Base-by-base conservation (phyloP, 2,113 vertebrate species). In the Rhipidura dahli region DNA sequence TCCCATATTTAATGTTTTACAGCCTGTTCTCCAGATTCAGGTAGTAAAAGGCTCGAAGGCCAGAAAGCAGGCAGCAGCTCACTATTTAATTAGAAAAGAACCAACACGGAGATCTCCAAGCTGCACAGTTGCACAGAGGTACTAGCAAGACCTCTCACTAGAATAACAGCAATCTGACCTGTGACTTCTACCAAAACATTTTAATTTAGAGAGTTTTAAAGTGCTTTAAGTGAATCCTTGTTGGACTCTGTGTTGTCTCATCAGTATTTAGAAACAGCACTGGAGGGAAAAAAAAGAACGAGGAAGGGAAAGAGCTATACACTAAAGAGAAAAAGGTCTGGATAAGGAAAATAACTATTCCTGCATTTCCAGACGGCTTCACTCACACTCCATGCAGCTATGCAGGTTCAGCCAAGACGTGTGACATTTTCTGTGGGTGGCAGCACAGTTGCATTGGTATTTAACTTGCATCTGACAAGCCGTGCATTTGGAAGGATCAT, bases 1-100 rank as follows among this genome's bases (percentile, higher is more conserved):
- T 97, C 93, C 93, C 92, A 89, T 97, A 97, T 96, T 97, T 96
- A 96, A 87, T 80, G 65, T 93, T 98, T 97, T 97, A 97, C 90
- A 90, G 76, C 65, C 82, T 91, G 82, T 85, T 97, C 89, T 93
- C 93, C 95, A 97, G 91, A 96, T 95, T 97, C 94, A 97, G 84
- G 95, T 96, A 96, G 93, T 97, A 96, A 98, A 97, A 97, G 44
- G 64, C 87, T 94, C 35, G 49, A 96, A 96, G 70, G 65, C 91
- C 95, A 50, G 22, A 95, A 86, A 87, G n/a, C 30, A 96, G 51
- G 66, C 73, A 93, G 40, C 87, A 95, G 84, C 93, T 88, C 93
- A 31, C 49, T 51, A 69, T 96, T 97, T 96, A 96, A 96, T 97
- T 92, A 97, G 90, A 95, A 94, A 73, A 80, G 66, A 28, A 82